phyloP scores from a whole-genome alignment of 2,888 invertebrate genomes.

The Drosophila helvetica region DNA sequence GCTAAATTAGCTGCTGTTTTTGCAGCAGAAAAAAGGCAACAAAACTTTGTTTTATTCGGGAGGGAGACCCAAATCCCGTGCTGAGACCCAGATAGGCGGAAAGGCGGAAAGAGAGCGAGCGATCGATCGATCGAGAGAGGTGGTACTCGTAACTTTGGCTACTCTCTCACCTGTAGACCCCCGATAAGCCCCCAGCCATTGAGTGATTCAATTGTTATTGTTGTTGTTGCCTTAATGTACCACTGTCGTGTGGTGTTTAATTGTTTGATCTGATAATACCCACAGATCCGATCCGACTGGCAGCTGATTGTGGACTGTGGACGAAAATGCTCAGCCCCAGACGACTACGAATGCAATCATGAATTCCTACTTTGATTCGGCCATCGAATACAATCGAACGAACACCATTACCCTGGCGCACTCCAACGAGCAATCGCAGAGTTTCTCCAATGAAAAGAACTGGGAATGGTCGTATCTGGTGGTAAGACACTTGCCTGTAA shows the following conservation, averaged over 20 bases:
- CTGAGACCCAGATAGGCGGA: neutral
- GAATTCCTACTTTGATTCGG: conserved; percentile 71
- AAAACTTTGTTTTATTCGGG: neutral
- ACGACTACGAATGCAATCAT: conserved; percentile 39
- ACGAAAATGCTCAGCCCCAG: conserved; percentile 29
- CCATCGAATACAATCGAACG: conserved; percentile 58
- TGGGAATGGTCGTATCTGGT: conserved; percentile 84
- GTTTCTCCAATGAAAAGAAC: conserved; percentile 80
- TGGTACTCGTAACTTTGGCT: no score
- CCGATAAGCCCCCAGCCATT: conserved; percentile 6
- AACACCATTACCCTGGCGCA: conserved; percentile 47
- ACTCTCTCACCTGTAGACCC: no score
- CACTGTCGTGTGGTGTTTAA: conserved; percentile 17
- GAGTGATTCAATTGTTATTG: conserved; percentile 31
- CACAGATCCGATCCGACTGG: neutral
- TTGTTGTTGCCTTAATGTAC: conserved; percentile 5
- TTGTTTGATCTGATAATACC: conserved; percentile 60
- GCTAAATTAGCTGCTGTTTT: conserved; percentile 71
- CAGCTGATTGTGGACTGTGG: conserved; percentile 41
- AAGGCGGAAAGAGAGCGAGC: no score
- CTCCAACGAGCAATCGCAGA: conserved; percentile 56
- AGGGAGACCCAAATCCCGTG: conserved; percentile 10
- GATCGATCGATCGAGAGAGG: no score
- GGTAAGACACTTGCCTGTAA: conserved; percentile 58
- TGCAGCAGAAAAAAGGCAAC: conserved; percentile 18